These are phyloP conservation scores for Donacobius atricapilla DNA, from an alignment of 2,113 vertebrate species.

Conservation along the genomic window DNA sequence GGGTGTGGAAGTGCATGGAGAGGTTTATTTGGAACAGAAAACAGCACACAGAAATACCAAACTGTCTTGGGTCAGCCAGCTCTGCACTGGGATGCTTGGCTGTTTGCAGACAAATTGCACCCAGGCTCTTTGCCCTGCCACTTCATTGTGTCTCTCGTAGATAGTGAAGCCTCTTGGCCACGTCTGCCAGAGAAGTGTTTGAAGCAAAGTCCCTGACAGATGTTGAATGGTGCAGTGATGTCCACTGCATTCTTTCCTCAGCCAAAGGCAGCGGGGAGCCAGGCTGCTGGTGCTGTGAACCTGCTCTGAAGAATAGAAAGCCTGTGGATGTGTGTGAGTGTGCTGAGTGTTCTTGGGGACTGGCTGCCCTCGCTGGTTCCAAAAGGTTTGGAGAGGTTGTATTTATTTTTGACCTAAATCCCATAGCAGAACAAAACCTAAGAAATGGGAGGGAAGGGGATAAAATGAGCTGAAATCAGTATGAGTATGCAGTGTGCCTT, in stretches of 20 bases:
- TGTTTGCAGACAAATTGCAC: neutral
- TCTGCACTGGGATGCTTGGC: accelerated
- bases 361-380: neutral
- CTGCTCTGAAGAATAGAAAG: neutral
- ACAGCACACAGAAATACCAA: neutral
- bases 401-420: neutral
- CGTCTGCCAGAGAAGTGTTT: neutral
- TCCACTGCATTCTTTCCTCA: neutral
- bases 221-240: neutral
- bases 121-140: neutral
- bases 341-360: accelerated
- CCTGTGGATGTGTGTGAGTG: neutral
- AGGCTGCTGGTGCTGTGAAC: neutral
- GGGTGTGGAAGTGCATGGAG: neutral
- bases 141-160: neutral
- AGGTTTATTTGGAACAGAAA: neutral
- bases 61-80: neutral
- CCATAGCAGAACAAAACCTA: neutral
- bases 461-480: neutral
- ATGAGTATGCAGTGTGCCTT: neutral
- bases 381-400: neutral
- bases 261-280: neutral
- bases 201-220: neutral
- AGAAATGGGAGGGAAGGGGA: neutral
- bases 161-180: neutral